A percentile compares a stretch with the other conserved stretches of the same genome.
These are phyloP conservation scores for Sitta carolinensis DNA, from an alignment of 2,797 vertebrate genomes.

Conservation along the genomic window DNA sequence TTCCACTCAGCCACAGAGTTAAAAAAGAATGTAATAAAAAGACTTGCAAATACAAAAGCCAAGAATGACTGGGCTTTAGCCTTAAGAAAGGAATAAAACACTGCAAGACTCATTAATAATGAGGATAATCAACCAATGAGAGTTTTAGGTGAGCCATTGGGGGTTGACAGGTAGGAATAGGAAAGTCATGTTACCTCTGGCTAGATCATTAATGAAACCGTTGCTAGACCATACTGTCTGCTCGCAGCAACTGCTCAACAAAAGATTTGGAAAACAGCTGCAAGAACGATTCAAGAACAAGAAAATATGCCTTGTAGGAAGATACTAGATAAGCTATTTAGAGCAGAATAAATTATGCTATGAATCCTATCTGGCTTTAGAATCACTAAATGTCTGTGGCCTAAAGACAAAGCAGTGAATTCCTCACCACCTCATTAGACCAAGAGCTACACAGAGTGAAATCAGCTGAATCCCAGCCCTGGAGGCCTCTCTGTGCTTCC, in stretches of 20 bases:
- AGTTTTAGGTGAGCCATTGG: not conserved
- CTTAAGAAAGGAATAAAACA: not conserved
- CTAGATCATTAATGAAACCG: not conserved
- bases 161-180: slow-evolving; percentile 23
- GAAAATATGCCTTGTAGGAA: slow-evolving; percentile 43
- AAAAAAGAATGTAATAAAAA: not conserved
- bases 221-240: not conserved
- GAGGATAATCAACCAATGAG: not conserved
- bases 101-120: not conserved
- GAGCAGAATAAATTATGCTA: slow-evolving; percentile 45
- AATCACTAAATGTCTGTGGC: slow-evolving; percentile 27
- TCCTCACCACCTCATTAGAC: slow-evolving; percentile 53
- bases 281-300: not conserved
- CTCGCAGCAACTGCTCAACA: not conserved
- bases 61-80: not conserved
- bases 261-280: not conserved
- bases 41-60: not conserved
- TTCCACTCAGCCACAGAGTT: not conserved
- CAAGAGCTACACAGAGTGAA: slow-evolving; percentile 16
- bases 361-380: slow-evolving; percentile 42
- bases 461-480: slow-evolving; percentile 22
- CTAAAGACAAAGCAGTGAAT: slow-evolving; percentile 18
- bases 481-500: slow-evolving; percentile 15
- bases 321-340: slow-evolving; percentile 46
- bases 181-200: slow-evolving; percentile 21